These are phyloP conservation scores for Catamblyrhynchus diadema DNA, from an alignment of 2,797 vertebrate genomes.

Conservation along the genomic window DNA sequence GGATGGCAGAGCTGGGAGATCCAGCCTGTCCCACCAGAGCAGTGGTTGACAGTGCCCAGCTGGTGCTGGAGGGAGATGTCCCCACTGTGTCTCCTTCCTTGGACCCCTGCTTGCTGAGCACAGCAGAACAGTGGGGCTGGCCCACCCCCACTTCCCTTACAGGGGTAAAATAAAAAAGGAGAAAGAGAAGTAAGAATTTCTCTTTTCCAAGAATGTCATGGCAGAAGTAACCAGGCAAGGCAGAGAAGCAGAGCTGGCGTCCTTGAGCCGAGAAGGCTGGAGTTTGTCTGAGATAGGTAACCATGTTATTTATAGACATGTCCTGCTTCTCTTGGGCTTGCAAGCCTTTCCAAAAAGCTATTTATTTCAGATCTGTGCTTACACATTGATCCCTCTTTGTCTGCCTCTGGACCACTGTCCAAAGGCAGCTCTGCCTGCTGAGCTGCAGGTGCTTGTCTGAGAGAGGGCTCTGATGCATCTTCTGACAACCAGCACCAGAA, in stretches of 20 bases:
- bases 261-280: neutral
- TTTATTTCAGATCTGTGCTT: neutral
- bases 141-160: neutral
- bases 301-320: neutral
- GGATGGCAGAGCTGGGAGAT: neutral
- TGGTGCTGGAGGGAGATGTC: neutral
- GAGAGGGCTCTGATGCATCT: neutral
- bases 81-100: neutral
- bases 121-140: neutral
- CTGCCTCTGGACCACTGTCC: neutral
- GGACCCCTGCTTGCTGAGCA: neutral
- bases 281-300: neutral
- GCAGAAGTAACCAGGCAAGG: slow-evolving; percentile 10
- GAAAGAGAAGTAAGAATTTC: slow-evolving; percentile 44
- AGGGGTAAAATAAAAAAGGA: neutral
- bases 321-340: neutral
- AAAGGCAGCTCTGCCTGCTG: neutral
- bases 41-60: neutral
- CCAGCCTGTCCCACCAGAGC: neutral
- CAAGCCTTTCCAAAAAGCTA: neutral
- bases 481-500: neutral
- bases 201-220: neutral
- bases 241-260: neutral
- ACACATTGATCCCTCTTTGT: neutral
- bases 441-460: neutral